Evolutionary conservation across 2,113 vertebrate species (phyloP), one percentile per base, ranked within the genome.

Genomic region (Chaenogobius annularis): DNA sequence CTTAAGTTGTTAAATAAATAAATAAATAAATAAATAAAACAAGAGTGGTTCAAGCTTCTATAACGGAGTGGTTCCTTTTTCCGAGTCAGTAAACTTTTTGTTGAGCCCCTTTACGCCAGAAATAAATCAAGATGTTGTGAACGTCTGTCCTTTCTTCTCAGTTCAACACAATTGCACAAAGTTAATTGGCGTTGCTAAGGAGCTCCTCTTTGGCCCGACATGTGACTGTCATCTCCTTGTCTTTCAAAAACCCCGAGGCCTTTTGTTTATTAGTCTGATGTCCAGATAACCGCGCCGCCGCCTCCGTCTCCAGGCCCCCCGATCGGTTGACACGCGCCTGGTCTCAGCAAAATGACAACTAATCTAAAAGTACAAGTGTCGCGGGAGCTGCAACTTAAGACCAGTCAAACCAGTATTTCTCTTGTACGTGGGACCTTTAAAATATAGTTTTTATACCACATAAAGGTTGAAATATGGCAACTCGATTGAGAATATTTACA

Each of bases 331-430:
- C 22, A 11, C 59, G 47, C 64, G 68, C 71, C 68, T 82, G 71
- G 77, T 79, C 22, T 80, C n/a, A 77, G 70, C 68, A 59, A 26
- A 69, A 70, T 83, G 79, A 78, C 75, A 72, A 81, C 70, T 76
- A 50, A 77, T 78, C 85, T 31, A 79, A 77, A 81, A 67, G 77
- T 71, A 73, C 55, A 47, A 50, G 5, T 14, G 46, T 9, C 70
- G 63, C 79, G n/a, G 10, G n/a, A 9, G 37, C 37, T 40, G 26
- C 26, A 40, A 40, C 37, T 40, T 5, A 40, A 0, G 6, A 40
- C 37, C 37, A 35, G 35, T 6, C 35, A 35, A 35, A 35, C 35
- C 35, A 40, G 5, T 40, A 40, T 31, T 31, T 2, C 26, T 31
- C 2, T 31, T 31, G n/a, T n/a, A n/a, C n/a, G n/a, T n/a, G n/a